A percentile compares a stretch with the other conserved stretches of the same genome.
These are phyloP conservation scores for Poecilia wingei DNA, from an alignment of 2,797 vertebrate species.

Conservation along the genomic window DNA sequence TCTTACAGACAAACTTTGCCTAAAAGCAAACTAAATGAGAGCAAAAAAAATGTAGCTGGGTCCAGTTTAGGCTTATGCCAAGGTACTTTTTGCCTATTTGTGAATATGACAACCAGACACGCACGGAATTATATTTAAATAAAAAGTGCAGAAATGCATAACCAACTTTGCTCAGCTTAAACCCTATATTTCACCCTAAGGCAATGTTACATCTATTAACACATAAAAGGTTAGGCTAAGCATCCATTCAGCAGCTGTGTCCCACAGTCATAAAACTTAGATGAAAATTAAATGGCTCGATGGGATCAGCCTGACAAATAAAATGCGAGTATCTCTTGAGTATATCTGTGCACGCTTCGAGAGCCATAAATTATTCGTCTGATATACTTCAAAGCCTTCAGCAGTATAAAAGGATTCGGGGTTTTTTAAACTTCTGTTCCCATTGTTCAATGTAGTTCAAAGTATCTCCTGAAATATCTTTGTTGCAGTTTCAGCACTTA, in stretches of 20 bases:
- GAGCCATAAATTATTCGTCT: constrained; percentile 13
- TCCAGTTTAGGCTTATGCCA: background rate
- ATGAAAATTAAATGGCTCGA: constrained; percentile 1
- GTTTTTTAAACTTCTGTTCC: constrained; percentile 2
- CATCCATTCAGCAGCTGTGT: background rate
- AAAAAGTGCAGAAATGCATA: too few species aligned
- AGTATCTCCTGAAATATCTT: background rate
- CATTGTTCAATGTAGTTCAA: background rate
- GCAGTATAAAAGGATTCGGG: background rate
- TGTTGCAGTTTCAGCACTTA: background rate
- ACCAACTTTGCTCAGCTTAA: background rate
- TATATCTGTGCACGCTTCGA: constrained; percentile 16
- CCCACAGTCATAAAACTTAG: constrained; percentile 1
- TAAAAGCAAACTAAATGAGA: background rate
- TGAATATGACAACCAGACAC: background rate
- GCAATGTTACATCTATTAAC: background rate
- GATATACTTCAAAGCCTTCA: constrained; percentile 22
- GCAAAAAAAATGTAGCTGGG: background rate
- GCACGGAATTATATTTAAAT: too few species aligned
- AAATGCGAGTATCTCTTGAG: background rate
- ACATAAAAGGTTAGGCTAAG: constrained; percentile 7
- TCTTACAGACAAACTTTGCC: background rate
- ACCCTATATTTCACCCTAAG: background rate
- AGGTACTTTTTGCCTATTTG: background rate
- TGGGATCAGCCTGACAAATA: background rate